Conservation (phyloP, 2,888 invertebrate species). For the Orgyia antiqua region DNA sequence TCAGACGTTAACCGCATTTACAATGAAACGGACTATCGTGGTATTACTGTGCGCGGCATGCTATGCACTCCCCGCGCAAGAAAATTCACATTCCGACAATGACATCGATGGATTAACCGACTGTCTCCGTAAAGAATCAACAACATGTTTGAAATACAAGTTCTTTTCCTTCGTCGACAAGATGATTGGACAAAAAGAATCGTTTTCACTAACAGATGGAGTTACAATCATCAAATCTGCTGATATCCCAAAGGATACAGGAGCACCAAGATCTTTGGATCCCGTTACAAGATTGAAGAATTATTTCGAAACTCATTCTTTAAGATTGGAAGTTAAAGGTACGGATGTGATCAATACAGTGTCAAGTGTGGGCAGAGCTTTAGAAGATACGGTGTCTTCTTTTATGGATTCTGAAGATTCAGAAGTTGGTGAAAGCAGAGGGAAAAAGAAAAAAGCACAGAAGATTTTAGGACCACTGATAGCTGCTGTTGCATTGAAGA, state of each 20-base stretch:
- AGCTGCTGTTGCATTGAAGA: conserved; percentile 86
- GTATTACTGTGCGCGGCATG: conserved; percentile 66
- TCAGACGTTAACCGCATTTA: conserved; percentile 53
- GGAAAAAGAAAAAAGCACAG: conserved; percentile 90
- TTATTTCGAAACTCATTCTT: conserved; percentile 88
- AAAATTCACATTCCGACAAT: conserved; percentile 83
- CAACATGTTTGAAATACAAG: conserved; percentile 91
- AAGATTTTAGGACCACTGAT: conserved; percentile 88
- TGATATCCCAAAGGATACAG: conserved; percentile 83
- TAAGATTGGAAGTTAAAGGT: conserved; percentile 91
- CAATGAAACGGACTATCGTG: conserved; percentile 60
- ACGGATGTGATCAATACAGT: conserved; percentile 89
- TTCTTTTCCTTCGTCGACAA: conserved; percentile 92
- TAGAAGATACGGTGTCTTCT: conserved; percentile 84
- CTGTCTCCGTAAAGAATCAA: conserved; percentile 89
- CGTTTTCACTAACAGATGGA: conserved; percentile 88
- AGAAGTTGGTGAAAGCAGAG: conserved; percentile 81
- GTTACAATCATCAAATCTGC: conserved; percentile 89
- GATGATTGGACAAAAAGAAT: conserved; percentile 88
- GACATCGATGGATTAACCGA: conserved; percentile 89
- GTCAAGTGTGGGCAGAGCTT: conserved; percentile 87
- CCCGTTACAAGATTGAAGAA: conserved; percentile 84
- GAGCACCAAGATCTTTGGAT: conserved; percentile 86
- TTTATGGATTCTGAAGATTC: conserved; percentile 69
- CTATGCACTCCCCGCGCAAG: conserved; percentile 83